Conservation (phyloP, 2,888 invertebrate genomes). For the Apodemia zela region DNA sequence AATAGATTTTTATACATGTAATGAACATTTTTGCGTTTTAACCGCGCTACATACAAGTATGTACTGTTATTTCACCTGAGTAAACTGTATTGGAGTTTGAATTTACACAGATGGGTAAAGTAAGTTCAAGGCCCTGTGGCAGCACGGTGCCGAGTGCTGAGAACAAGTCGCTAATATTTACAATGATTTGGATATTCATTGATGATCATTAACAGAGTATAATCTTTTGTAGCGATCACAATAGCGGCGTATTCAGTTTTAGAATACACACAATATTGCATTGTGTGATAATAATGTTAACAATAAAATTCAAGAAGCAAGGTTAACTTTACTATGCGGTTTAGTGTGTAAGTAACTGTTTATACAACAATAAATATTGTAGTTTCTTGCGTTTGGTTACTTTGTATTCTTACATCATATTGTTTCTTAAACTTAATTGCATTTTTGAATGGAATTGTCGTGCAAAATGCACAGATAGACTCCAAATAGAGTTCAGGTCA, state of each 20-base stretch:
- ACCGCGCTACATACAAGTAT: neutral
- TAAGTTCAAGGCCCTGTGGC: conserved; percentile 63
- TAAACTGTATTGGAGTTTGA: conserved; percentile 21
- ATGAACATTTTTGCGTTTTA: conserved; percentile 6
- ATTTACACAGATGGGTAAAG: conserved; percentile 36
- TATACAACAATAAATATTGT: conserved; percentile 5
- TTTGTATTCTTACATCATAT: too few species aligned
- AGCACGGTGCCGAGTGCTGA: conserved; percentile 25
- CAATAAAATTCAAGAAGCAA: conserved; percentile 30
- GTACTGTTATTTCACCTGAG: conserved; percentile 2
- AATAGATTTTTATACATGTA: conserved; percentile 13
- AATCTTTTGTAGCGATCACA: conserved; percentile 36
- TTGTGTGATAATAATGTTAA: conserved; percentile 30
- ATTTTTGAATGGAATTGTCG: too few species aligned
- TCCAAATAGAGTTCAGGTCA: too few species aligned
- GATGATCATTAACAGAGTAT: conserved; percentile 37
- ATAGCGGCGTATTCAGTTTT: conserved; percentile 36
- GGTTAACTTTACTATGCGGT: conserved; percentile 30
- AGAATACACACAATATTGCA: conserved; percentile 34
- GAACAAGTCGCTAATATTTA: conserved; percentile 29
- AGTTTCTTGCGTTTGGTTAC: neutral
- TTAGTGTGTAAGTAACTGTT: conserved; percentile 12
- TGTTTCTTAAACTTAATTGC: too few species aligned
- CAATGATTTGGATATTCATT: conserved; percentile 37
- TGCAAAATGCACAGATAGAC: too few species aligned